These are phyloP conservation scores for Lophotis ruficrista DNA, from an alignment of 2,113 vertebrate genomes.

Conservation along the genomic window DNA sequence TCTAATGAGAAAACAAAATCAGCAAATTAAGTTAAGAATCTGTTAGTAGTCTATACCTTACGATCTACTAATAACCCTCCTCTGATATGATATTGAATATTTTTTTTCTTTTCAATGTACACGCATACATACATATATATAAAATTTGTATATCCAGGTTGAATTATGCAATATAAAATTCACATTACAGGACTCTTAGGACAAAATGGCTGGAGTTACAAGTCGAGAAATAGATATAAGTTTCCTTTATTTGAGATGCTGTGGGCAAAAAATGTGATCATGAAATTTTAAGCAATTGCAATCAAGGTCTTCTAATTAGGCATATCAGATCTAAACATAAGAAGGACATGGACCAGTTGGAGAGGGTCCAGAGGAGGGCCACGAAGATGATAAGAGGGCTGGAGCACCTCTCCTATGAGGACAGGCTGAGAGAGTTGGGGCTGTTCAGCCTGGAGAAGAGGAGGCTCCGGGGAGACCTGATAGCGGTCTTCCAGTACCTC, in stretches of 20 bases:
- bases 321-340: background rate
- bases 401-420: no score
- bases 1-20: background rate
- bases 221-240: background rate
- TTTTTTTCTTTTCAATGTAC: background rate
- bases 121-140: no score
- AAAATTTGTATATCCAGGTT: background rate
- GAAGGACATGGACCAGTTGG: no score
- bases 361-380: no score
- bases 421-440: no score
- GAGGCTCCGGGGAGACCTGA: no score
- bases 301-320: background rate
- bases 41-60: background rate
- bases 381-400: no score
- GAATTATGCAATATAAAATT: background rate
- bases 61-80: background rate
- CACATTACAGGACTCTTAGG: background rate
- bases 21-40: background rate
- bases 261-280: background rate
- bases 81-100: background rate
- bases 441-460: no score
- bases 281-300: background rate
- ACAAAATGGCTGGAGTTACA: background rate
- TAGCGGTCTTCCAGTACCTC: no score
- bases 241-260: background rate